A percentile compares a stretch with the other conserved stretches of the same genome.
Conservation (phyloP, 2,113 vertebrate genomes). For the Malaclemys terrapin region DNA sequence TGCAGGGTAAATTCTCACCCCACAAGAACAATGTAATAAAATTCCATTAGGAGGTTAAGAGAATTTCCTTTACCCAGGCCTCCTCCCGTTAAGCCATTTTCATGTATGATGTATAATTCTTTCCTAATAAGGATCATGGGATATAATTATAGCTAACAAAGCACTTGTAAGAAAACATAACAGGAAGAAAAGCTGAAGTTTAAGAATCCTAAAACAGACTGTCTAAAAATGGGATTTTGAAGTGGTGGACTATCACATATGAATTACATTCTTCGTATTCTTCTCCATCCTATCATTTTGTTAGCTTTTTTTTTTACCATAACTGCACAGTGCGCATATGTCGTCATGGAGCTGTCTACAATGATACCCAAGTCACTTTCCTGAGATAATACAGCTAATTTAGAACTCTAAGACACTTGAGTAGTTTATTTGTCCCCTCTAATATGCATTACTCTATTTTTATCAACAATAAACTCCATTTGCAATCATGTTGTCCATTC, state of each 20-base stretch:
- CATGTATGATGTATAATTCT: background rate
- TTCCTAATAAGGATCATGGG: background rate
- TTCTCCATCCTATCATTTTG: no score
- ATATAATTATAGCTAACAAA: background rate
- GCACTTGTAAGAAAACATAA: background rate
- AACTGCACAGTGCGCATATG: no score
- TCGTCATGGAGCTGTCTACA: no score
- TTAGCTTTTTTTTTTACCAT: no score
- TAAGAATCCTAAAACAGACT: background rate
- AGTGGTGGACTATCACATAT: background rate
- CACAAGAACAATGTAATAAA: background rate
- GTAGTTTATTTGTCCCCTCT: no score
- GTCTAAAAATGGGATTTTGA: background rate
- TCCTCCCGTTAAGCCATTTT: background rate
- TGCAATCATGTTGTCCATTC: background rate
- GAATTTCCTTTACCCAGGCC: background rate
- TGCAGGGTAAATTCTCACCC: background rate
- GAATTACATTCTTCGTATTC: background rate
- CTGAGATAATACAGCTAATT: no score
- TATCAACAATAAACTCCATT: background rate
- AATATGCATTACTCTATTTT: background rate
- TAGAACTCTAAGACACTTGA: no score
- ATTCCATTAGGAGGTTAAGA: fast-evolving
- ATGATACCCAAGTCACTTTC: no score
- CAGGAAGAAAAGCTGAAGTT: constrained; percentile 6